phyloP scores from a whole-genome alignment of 2,113 vertebrate genomes.

The Maccullochella peelii region DNA sequence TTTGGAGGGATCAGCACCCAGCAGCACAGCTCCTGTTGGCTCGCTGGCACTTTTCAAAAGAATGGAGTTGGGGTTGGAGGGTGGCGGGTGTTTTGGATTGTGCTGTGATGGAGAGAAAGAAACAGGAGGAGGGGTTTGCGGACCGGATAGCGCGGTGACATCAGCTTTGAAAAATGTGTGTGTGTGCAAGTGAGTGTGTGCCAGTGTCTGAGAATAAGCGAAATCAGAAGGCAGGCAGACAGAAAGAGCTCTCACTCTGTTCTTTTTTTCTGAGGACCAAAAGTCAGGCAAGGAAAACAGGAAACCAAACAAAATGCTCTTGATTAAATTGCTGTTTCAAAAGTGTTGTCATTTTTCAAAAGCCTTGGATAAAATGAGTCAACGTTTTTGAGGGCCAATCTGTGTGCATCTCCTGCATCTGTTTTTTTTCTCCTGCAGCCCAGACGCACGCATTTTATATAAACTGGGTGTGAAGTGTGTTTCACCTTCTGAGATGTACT shows the following conservation, averaged over 20 bases:
- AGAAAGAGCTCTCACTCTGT: slow-evolving; percentile 61
- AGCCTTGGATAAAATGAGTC: background rate
- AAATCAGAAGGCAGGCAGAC: slow-evolving; percentile 34
- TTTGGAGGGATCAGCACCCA: slow-evolving; percentile 33
- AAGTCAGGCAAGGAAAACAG: background rate
- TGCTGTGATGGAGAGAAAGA: slow-evolving; percentile 64
- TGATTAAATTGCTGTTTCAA: background rate
- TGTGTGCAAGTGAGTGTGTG: slow-evolving; percentile 46
- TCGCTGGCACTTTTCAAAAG: slow-evolving; percentile 52
- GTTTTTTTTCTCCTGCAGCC: too few relatives aligned
- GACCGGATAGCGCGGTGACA: slow-evolving; percentile 84
- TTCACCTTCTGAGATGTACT: too few relatives aligned
- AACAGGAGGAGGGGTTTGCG: slow-evolving; percentile 80
- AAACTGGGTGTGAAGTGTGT: too few relatives aligned
- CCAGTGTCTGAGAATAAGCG: slow-evolving; percentile 55
- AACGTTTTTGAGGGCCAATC: background rate
- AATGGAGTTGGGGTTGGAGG: slow-evolving; percentile 30
- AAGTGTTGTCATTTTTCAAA: background rate
- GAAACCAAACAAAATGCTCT: too few relatives aligned
- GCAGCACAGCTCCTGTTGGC: slow-evolving; percentile 46
- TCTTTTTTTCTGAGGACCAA: slow-evolving; percentile 9
- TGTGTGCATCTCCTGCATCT: too few relatives aligned
- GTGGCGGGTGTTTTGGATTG: slow-evolving; percentile 42
- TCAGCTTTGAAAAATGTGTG: slow-evolving; percentile 85
- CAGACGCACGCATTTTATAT: too few relatives aligned